phyloP scores from a whole-genome alignment of 1,140 invertebrate species.

The Zeugodacus cucurbitae region DNA sequence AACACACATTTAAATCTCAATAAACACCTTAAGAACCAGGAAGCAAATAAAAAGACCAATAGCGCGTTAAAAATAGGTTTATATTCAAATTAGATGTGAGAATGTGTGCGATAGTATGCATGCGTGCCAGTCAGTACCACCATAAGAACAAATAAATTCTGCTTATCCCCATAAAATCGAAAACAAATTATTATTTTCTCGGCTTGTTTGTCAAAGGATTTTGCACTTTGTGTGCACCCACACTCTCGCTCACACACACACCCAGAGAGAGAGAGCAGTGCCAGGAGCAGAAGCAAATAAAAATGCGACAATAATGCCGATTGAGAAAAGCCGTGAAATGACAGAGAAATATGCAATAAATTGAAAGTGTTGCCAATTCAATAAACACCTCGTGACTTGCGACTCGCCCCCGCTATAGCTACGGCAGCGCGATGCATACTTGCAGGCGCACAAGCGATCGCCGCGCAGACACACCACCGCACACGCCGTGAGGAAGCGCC shows the following conservation, averaged over 20 bases:
- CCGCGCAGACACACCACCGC: constrained; percentile 32
- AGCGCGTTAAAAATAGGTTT: no score
- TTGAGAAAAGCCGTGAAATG: constrained; percentile 20
- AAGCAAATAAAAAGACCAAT: no score
- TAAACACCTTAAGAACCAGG: no score
- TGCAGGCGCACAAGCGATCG: constrained; percentile 8
- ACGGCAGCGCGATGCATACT: background rate
- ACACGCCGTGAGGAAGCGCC: constrained; percentile 43
- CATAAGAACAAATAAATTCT: constrained; percentile 43
- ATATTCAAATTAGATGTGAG: no score
- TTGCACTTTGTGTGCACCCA: background rate
- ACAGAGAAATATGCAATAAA: constrained; percentile 35
- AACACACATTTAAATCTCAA: no score
- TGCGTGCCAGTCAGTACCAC: background rate
- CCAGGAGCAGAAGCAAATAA: background rate
- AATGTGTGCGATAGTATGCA: background rate
- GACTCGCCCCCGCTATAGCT: background rate
- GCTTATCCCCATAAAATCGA: constrained; percentile 42
- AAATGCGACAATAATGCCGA: background rate
- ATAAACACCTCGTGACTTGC: constrained; percentile 38
- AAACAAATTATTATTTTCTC: constrained; percentile 44
- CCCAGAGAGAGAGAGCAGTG: background rate
- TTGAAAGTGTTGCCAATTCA: constrained; percentile 41
- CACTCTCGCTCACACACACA: background rate
- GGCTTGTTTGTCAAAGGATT: constrained; percentile 46